Percentiles rank a stretch among this genome's conserved stretches.
Evolutionary conservation across 1,140 invertebrate genomes (phyloP).

Genomic region (Trichonephila clavipes): DNA sequence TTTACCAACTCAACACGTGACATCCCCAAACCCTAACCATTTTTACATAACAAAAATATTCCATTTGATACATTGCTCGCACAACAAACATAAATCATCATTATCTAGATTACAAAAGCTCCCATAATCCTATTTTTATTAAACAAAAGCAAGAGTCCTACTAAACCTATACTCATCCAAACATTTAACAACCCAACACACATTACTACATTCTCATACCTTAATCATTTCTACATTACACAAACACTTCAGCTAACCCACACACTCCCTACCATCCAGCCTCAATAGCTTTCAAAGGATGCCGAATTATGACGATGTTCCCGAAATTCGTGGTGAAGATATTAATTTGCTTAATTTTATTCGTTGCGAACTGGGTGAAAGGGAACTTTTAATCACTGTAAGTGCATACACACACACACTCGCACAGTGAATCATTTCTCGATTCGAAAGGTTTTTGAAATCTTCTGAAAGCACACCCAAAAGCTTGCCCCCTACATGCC

Average conservation of each 20-base stretch:
- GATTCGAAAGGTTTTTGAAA: slow-evolving; percentile 61
- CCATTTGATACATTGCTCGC: too few relatives aligned
- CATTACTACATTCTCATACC: background rate
- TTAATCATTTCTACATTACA: background rate
- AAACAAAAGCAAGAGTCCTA: background rate
- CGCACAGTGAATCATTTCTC: slow-evolving; percentile 50
- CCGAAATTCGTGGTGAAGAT: background rate
- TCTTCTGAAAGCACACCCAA: background rate
- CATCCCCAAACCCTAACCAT: too few relatives aligned
- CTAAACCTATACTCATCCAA: background rate
- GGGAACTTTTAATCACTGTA: slow-evolving; percentile 67
- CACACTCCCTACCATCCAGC: background rate
- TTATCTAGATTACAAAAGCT: background rate
- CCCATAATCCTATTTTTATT: background rate
- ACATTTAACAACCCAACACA: background rate
- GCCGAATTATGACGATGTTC: background rate
- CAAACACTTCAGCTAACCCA: background rate
- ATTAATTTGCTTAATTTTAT: slow-evolving; percentile 71
- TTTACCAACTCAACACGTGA: too few relatives aligned
- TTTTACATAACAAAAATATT: too few relatives aligned
- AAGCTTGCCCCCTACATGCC: background rate
- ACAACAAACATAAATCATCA: too few relatives aligned
- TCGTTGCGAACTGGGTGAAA: background rate
- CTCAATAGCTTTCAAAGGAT: background rate
- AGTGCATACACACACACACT: slow-evolving; percentile 38